phyloP scores from a whole-genome alignment of 2,888 invertebrate genomes.

The Synergus itoensis region DNA sequence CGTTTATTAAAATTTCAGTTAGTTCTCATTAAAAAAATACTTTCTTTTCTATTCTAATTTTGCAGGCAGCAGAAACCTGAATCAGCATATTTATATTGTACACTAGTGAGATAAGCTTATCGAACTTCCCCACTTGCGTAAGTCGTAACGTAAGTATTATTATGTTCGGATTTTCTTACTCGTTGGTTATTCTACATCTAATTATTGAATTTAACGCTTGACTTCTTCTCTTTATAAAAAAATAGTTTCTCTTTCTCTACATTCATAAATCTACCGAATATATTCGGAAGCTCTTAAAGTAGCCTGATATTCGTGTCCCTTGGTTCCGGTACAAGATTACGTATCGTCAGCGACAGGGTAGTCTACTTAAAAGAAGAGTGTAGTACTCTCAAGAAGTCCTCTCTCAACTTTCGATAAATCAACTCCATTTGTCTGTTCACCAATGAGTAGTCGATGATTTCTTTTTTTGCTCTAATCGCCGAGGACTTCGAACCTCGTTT shows the following conservation, averaged over 20 bases:
- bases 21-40: background rate
- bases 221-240: background rate
- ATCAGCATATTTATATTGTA: background rate
- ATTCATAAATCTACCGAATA: conserved; percentile 15
- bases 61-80: background rate
- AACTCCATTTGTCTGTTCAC: conserved; percentile 42
- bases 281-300: conserved; percentile 57
- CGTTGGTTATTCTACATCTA: background rate
- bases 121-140: background rate
- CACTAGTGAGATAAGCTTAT: background rate
- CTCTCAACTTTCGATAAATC: conserved; percentile 49
- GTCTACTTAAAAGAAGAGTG: conserved; percentile 64
- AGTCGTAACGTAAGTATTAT: background rate
- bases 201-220: background rate
- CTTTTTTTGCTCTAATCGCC: conserved; percentile 40
- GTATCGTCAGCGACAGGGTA: conserved; percentile 67
- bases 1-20: no score
- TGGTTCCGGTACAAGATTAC: conserved; percentile 68
- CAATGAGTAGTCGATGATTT: conserved; percentile 42
- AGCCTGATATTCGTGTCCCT: conserved; percentile 61
- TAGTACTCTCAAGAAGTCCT: conserved; percentile 47
- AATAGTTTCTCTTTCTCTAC: background rate
- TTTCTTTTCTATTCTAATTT: no score
- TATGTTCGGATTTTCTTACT: background rate
- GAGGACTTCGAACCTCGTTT: conserved; percentile 28